Conservation (phyloP, 2,113 vertebrate genomes). For the Varanus salvator region DNA sequence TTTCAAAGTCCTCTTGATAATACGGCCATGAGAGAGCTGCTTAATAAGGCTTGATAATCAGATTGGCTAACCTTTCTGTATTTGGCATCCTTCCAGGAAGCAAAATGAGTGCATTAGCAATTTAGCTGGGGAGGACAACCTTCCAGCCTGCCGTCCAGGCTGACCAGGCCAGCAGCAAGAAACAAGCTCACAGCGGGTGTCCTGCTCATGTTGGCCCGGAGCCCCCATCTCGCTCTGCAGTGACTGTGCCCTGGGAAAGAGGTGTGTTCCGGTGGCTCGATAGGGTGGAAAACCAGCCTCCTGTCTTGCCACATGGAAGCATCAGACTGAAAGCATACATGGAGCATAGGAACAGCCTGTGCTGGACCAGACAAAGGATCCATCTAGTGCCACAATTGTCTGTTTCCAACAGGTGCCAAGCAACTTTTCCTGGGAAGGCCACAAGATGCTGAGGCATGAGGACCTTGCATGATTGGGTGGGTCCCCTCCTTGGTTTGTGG, state of each 20-base stretch:
- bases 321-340: neutral
- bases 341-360: neutral
- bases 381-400: neutral
- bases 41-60: neutral
- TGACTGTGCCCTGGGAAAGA: neutral
- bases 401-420: neutral
- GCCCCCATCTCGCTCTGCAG: neutral
- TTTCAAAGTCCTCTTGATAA: neutral
- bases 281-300: neutral
- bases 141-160: rapidly evolving
- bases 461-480: neutral
- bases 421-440: neutral
- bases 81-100: constrained; percentile 1
- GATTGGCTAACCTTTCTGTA: constrained; percentile 1
- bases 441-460: neutral
- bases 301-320: neutral
- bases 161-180: constrained; percentile 3
- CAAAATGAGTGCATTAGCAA: neutral
- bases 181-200: neutral
- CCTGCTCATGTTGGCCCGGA: neutral
- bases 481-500: neutral
- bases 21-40: neutral
- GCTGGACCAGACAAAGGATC: no score
- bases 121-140: neutral
- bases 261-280: neutral